These are phyloP conservation scores for Tethya wilhelma DNA, from an alignment of 37 sponge, comb jelly and placozoan species.

Conservation along the genomic window DNA sequence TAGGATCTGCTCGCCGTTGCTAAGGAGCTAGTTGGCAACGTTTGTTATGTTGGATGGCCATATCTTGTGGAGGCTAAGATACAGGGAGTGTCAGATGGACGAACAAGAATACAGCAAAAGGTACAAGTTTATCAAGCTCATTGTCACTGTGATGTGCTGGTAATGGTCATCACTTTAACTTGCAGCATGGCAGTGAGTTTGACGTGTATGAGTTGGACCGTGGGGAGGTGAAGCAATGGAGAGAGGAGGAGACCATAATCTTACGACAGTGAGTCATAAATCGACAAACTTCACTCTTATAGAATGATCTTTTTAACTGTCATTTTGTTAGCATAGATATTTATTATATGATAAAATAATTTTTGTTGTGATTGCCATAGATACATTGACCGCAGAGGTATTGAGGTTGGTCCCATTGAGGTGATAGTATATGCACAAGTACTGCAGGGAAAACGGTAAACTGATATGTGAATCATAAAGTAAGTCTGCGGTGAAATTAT, in stretches of 20 bases:
- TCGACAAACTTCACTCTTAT: background rate
- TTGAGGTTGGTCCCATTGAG: slow-evolving; percentile 65
- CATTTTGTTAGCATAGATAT: no score
- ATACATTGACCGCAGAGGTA: slow-evolving; percentile 64
- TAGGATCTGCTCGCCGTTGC: slow-evolving; percentile 58
- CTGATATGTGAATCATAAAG: background rate
- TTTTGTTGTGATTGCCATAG: no score
- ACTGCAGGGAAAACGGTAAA: slow-evolving; percentile 64
- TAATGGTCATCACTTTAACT: background rate
- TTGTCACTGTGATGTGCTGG: background rate
- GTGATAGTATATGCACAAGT: slow-evolving; percentile 69
- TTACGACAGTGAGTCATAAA: slow-evolving; percentile 22
- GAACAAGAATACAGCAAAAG: no score
- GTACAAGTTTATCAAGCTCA: no score
- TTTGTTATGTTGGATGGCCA: slow-evolving; percentile 84
- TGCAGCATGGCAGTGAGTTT: background rate
- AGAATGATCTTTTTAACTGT: no score
- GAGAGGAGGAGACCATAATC: slow-evolving; percentile 27
- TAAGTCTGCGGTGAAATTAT: background rate
- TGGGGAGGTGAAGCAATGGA: slow-evolving; percentile 42
- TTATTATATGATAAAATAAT: no score
- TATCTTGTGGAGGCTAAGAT: slow-evolving; percentile 88
- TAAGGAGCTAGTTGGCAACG: slow-evolving; percentile 70
- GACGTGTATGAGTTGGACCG: background rate
- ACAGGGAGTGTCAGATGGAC: slow-evolving; percentile 58